Percentiles rank a stretch among this genome's conserved stretches.
phyloP scores from a whole-genome alignment of 2,888 invertebrate species.

The Girardia tigrina region DNA sequence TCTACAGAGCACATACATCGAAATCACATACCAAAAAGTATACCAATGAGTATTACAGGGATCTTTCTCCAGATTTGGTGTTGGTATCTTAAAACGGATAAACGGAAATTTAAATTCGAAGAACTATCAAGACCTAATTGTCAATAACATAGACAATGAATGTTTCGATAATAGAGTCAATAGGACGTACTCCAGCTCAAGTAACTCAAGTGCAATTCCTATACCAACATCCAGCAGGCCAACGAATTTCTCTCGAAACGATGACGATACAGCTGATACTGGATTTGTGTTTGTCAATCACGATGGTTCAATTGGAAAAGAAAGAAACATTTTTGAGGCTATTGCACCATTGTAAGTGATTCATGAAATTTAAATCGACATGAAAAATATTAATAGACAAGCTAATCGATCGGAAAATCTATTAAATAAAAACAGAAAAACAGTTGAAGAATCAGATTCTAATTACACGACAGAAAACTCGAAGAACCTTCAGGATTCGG shows the following conservation, averaged over 20 bases:
- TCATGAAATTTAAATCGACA: neutral
- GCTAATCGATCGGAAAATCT: constrained; percentile 5
- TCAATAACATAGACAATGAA: neutral
- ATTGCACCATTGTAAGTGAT: neutral
- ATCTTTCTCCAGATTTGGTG: too few species aligned
- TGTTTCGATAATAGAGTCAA: neutral
- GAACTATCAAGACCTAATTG: too few species aligned
- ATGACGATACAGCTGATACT: neutral
- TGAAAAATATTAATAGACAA: neutral
- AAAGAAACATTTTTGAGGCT: neutral
- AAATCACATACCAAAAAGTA: too few species aligned
- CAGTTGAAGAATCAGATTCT: neutral
- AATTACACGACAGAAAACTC: neutral
- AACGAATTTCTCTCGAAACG: neutral
- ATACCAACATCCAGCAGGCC: neutral
- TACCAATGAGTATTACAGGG: too few species aligned
- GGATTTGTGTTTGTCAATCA: constrained; percentile 9
- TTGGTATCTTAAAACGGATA: too few species aligned
- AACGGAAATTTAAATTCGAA: too few species aligned
- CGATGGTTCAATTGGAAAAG: neutral
- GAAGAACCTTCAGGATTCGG: neutral
- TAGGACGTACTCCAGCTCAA: neutral
- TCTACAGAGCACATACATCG: too few species aligned
- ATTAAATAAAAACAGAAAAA: neutral
- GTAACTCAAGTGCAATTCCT: constrained; percentile 19